Conservation (phyloP, 2,113 vertebrate genomes). For the Spea bombifrons region DNA sequence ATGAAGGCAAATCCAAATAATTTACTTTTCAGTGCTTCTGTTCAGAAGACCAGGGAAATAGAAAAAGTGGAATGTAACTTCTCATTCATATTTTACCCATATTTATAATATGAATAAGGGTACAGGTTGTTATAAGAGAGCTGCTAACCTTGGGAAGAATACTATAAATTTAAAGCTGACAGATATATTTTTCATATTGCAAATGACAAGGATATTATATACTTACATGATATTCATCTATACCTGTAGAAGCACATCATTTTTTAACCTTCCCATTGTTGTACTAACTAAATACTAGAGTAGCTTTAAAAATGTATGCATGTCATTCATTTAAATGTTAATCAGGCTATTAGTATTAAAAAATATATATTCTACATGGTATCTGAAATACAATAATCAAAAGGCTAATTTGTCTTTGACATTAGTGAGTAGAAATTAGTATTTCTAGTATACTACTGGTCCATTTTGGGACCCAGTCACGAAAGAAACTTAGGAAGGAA, state of each 20-base stretch:
- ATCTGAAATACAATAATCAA: no score
- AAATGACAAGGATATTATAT: constrained; percentile 34
- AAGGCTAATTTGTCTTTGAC: no score
- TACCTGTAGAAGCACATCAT: background rate
- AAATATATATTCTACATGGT: no score
- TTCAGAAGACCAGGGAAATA: constrained; percentile 31
- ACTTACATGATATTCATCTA: constrained; percentile 14
- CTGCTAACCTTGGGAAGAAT: background rate
- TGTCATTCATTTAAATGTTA: no score
- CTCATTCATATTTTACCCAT: constrained; percentile 1
- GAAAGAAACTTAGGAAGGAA: no score
- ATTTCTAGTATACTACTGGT: no score
- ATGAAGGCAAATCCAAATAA: constrained; percentile 36
- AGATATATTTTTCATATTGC: constrained; percentile 27
- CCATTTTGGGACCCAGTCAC: no score
- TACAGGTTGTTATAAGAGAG: constrained; percentile 46
- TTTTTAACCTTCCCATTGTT: constrained; percentile 17
- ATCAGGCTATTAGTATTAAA: no score
- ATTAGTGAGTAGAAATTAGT: no score
- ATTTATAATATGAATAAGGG: constrained; percentile 44
- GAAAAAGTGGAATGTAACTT: constrained; percentile 29
- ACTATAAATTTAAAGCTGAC: constrained; percentile 21
- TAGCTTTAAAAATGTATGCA: no score
- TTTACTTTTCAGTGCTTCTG: constrained; percentile 35
- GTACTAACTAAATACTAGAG: no score